phyloP scores from a whole-genome alignment of 2,797 vertebrate species.

The Oryzias dopingdopingensis region DNA sequence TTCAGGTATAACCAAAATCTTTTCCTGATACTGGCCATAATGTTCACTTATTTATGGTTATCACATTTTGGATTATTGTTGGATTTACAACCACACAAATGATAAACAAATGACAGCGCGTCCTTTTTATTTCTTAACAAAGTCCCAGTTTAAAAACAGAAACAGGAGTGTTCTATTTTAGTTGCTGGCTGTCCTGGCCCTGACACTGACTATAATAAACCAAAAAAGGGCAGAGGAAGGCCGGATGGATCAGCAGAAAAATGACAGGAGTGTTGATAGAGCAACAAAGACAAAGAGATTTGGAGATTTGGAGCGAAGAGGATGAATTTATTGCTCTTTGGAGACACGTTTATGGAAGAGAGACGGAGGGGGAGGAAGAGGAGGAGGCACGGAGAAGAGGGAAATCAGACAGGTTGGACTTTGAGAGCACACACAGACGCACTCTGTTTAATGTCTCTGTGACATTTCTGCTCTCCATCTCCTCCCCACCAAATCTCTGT shows the following conservation, averaged over 20 bases:
- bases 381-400: constrained; percentile 33
- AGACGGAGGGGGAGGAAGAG: constrained; percentile 32
- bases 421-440: constrained; percentile 73
- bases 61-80: neutral
- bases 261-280: constrained; percentile 56
- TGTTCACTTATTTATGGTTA: constrained; percentile 1
- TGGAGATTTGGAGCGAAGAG: constrained; percentile 49
- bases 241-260: constrained; percentile 35
- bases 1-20: no score
- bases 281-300: constrained; percentile 54
- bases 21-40: neutral
- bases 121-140: constrained; percentile 7
- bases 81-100: constrained; percentile 8
- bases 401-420: constrained; percentile 73
- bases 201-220: constrained; percentile 41
- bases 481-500: constrained; percentile 50
- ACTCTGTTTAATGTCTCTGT: constrained; percentile 83
- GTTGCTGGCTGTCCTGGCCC: constrained; percentile 15
- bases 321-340: constrained; percentile 66
- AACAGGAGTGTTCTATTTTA: constrained; percentile 24
- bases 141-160: neutral
- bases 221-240: constrained; percentile 32
- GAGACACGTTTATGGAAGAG: constrained; percentile 52
- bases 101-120: constrained; percentile 7
- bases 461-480: constrained; percentile 78